phyloP scores from a whole-genome alignment of 2,113 vertebrate species.

The Bubalus kerabau region DNA sequence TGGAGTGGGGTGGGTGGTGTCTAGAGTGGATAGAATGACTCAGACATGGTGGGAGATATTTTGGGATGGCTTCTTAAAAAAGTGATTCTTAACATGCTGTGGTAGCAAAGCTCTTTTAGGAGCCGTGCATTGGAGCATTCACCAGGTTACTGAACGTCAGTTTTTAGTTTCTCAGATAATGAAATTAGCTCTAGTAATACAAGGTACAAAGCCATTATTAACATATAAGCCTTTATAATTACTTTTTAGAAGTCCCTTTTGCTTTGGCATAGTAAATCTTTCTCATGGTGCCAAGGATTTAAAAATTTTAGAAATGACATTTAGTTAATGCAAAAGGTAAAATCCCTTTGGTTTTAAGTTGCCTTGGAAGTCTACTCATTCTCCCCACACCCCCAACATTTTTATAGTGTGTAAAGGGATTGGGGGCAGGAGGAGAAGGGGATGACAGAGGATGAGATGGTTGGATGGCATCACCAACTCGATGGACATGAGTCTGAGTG shows the following conservation, averaged over 20 bases:
- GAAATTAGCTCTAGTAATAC: conserved; percentile 58
- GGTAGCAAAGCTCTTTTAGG: conserved; percentile 45
- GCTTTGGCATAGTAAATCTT: conserved; percentile 69
- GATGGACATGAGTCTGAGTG: no score
- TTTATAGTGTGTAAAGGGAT: not conserved
- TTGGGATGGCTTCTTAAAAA: conserved; percentile 57
- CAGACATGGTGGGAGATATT: conserved; percentile 34
- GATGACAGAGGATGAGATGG: no score
- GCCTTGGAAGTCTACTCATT: conserved; percentile 25
- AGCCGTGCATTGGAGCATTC: conserved; percentile 52
- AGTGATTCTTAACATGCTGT: not conserved
- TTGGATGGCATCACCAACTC: no score
- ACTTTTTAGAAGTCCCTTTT: conserved; percentile 71
- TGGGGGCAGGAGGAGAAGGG: no score
- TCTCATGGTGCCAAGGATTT: conserved; percentile 52
- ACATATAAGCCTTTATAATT: conserved; percentile 71
- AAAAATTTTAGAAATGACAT: conserved; percentile 70
- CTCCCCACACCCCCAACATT: not conserved
- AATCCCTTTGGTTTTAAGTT: conserved; percentile 69
- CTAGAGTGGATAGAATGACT: conserved; percentile 60
- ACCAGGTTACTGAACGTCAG: conserved; percentile 63
- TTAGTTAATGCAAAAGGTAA: conserved; percentile 73
- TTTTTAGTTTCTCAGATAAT: conserved; percentile 66
- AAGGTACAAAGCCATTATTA: conserved; percentile 70
- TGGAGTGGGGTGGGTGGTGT: not conserved